phyloP scores from a whole-genome alignment of 2,888 invertebrate genomes.

The Ennomos quercinarius region DNA sequence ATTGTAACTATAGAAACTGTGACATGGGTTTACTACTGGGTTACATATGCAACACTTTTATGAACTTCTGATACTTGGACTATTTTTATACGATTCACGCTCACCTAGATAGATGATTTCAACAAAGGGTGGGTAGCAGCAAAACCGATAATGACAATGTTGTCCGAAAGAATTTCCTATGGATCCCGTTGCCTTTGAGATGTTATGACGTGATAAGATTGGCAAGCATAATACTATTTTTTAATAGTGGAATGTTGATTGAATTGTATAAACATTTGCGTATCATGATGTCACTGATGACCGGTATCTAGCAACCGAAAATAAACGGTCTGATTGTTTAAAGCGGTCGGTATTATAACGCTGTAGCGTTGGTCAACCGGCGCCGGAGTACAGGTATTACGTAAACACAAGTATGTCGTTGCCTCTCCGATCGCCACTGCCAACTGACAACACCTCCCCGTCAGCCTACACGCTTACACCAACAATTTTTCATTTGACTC shows the following conservation, averaged over 20 bases:
- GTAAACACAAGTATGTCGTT: constrained; percentile 50
- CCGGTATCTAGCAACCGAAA: constrained; percentile 35
- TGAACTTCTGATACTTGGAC: too few relatives aligned
- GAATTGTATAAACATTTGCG: constrained; percentile 33
- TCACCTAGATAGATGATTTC: too few relatives aligned
- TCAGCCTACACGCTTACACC: background rate
- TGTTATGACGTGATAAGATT: too few relatives aligned
- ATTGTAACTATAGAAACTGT: too few relatives aligned
- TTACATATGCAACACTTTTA: too few relatives aligned
- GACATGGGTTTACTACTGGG: too few relatives aligned
- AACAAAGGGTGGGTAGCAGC: too few relatives aligned
- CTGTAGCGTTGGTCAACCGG: constrained; percentile 57
- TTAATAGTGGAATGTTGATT: constrained; percentile 22
- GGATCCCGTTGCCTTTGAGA: too few relatives aligned
- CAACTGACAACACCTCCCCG: constrained; percentile 10
- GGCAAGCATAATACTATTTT: too few relatives aligned
- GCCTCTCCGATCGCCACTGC: constrained; percentile 34
- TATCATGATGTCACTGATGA: constrained; percentile 50
- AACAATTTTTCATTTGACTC: constrained; percentile 1
- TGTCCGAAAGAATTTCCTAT: background rate
- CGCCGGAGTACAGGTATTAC: constrained; percentile 50
- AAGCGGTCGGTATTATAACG: constrained; percentile 20
- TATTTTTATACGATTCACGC: too few relatives aligned
- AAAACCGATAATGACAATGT: background rate
- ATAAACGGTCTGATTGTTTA: constrained; percentile 50